Evolutionary conservation across 2,888 invertebrate species (phyloP), one percentile per base, ranked within the genome.

Genomic region (Athalia cordata): DNA sequence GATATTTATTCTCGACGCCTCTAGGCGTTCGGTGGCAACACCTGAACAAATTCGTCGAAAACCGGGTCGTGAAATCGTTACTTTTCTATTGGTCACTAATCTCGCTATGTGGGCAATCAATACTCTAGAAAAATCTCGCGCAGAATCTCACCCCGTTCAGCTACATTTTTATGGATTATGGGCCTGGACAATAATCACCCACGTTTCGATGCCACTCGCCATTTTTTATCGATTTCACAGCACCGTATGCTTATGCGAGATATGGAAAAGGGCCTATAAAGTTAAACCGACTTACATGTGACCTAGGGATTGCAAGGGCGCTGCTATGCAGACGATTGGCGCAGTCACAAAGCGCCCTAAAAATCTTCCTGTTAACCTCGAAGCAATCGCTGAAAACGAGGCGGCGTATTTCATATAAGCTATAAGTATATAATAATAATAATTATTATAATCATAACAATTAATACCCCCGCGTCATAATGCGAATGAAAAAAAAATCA

Each of bases 161-260:
- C 91, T 97, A 82, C 95, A 96, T 87, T 98, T 98, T 91, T 98
- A 97, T 86, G 97, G 97, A 0, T 91, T 96, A 59, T 97, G 97
- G 97, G 97, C 97, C 52, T 98, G 98, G 98, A 97, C 97, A 11
- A 97, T 98, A 80, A 97, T 98, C 80, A 97, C 97, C 0, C 97
- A 98, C 87, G 96, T 98, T 1, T 97, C 97, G 1, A 97, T 97
- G 95, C 98, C 98, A 0, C 85, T 93, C 65, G 97, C 97, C 0
- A 98, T 98, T 81, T 98, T 98, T 91, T 98, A 97, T 91, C 93
- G 98, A 80, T 98, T 98, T 91, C 98, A 98, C 89, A 97, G 97
- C 64, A 97, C 98, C 0, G 98, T 98, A 2, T 98, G 98, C 88
- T 92, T 98, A 79, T 98, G 98, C 90, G 98, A 98, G 91, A 97